Base-by-base conservation (phyloP, 2,888 invertebrate genomes). In the Melanchra persicariae region DNA sequence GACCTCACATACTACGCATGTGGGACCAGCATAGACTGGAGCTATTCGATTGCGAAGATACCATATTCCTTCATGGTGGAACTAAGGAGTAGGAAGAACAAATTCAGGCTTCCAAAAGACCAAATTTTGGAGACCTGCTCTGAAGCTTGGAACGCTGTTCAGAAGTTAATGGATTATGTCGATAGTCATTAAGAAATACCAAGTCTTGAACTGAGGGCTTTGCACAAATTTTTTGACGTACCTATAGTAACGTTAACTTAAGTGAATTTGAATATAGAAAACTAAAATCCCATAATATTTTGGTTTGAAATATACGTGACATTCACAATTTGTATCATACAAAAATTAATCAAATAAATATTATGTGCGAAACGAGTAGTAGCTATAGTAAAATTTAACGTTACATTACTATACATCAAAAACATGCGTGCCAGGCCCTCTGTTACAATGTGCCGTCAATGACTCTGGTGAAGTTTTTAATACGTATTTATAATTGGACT, bases 31-130 rank as follows among this genome's bases (percentile, higher is more conserved):
- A 95, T 88, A 3, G 95, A 96, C 70, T 96, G 95, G 95, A 94
- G 95, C 62, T 95, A 96, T 67, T 91, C 89, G 0, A 89, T 92
- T 34, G 95, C 95, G 0, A 93, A 94, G 58, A 94, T 96, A 72
- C 96, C 95, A 0, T 96, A 90, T 85, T 95, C 94, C 0, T 96
- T 91, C 77, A 95, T 96, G 94, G 85, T 96, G 19, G 96, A 96
- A 71, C 86, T 96, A 9, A 89, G 95, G 45, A 92, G 95, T 74
- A 93, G 72, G 72, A 94, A 90, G 72, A 69, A 94, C 78, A 92
- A 86, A 76, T 96, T 96, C 85, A 90, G 79, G 61, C 81, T 95
- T 10, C 96, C 95, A 2, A 93, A 83, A 63, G 92, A 93, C 7
- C 93, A 95, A 80, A 96, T 96, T 30, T 81, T 89, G 19, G 92